phyloP scores from a whole-genome alignment of 2,888 invertebrate species.

The Aelia acuminata region DNA sequence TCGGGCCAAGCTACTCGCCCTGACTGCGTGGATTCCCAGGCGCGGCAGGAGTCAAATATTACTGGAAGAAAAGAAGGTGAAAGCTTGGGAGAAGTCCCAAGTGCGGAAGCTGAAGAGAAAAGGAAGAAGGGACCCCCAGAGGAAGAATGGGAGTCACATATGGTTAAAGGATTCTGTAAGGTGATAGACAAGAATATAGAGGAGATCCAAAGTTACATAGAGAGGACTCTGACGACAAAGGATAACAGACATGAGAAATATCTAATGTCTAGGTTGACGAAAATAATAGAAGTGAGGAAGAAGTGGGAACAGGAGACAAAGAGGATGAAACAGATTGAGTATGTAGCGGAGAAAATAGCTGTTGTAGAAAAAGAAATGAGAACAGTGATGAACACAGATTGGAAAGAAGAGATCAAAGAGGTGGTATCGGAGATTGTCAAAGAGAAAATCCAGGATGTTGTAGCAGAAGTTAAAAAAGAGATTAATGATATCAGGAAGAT shows the following conservation, averaged over 20 bases:
- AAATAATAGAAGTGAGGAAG: background rate
- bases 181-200: background rate
- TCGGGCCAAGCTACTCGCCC: background rate
- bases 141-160: background rate
- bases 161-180: constrained; percentile 67
- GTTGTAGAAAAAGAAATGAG: background rate
- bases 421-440: background rate
- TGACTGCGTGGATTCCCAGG: background rate
- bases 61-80: background rate
- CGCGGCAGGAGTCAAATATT: background rate
- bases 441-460: background rate
- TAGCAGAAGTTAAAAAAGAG: background rate
- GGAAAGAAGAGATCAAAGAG: background rate
- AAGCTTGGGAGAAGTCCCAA: background rate
- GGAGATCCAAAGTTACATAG: background rate
- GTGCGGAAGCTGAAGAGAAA: background rate
- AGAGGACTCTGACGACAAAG: background rate
- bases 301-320: background rate
- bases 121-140: background rate
- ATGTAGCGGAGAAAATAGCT: background rate
- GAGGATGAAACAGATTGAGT: background rate
- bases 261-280: background rate
- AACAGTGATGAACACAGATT: background rate
- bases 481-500: background rate
- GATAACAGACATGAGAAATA: background rate